Evolutionary conservation across 2,888 invertebrate species (phyloP).

Genomic region (Mystacides longicornis): DNA sequence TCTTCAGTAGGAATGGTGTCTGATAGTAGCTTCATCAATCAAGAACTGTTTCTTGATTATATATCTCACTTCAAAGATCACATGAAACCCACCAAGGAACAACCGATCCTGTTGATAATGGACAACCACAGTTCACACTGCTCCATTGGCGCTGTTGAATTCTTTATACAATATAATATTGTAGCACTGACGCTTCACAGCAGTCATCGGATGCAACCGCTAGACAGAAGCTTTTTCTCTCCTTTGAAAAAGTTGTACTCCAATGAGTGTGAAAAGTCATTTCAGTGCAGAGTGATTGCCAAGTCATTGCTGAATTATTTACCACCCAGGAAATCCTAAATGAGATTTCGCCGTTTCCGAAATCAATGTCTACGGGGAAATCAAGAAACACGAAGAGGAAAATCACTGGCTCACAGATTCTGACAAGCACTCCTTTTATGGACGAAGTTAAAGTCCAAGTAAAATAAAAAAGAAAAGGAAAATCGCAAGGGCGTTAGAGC

Average conservation of each 20-base stretch:
- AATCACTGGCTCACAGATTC: too few species aligned
- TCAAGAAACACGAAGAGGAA: too few species aligned
- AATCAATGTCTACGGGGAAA: too few species aligned
- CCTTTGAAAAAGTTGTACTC: neutral
- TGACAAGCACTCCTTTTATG: too few species aligned
- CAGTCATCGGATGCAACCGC: neutral
- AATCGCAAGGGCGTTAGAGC: too few species aligned
- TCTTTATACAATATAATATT: neutral
- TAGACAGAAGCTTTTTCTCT: neutral
- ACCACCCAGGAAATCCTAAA: too few species aligned
- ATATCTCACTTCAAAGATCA: slow-evolving; percentile 11
- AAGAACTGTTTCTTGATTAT: slow-evolving; percentile 10
- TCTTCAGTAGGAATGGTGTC: slow-evolving; percentile 31
- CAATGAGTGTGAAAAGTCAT: neutral
- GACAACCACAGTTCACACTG: neutral
- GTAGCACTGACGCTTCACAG: neutral
- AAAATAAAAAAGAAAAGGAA: too few species aligned
- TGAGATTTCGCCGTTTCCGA: too few species aligned
- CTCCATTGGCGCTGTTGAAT: slow-evolving; percentile 22
- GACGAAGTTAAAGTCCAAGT: too few species aligned
- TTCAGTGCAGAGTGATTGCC: too few species aligned
- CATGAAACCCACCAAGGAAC: slow-evolving; percentile 26
- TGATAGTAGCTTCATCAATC: slow-evolving; percentile 9
- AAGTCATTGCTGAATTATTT: too few species aligned
- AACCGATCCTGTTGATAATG: slow-evolving; percentile 25